These are phyloP conservation scores for Diprion similis DNA, from an alignment of 1,140 invertebrate genomes.

Conservation along the genomic window DNA sequence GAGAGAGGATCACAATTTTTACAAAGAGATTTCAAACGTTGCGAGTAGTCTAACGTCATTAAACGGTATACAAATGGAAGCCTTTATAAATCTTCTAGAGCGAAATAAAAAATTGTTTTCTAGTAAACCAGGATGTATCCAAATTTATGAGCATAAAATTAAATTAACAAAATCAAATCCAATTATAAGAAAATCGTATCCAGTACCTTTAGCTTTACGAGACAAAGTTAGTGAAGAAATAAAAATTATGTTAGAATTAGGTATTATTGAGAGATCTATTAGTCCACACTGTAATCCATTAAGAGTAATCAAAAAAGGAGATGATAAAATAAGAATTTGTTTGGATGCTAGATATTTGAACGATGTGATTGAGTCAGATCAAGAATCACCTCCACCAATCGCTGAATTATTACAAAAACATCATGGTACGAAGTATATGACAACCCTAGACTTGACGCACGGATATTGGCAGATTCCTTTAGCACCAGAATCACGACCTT, in stretches of 20 bases:
- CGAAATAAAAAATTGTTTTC: background rate
- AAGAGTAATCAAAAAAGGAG: too few relatives aligned
- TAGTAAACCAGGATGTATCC: background rate
- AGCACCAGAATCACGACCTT: conserved; percentile 31
- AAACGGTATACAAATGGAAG: background rate
- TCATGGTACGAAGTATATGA: conserved; percentile 32
- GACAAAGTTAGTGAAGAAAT: background rate
- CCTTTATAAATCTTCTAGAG: background rate
- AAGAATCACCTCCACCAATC: conserved; percentile 27
- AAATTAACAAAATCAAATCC: background rate
- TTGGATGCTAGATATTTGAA: too few relatives aligned
- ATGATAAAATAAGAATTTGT: too few relatives aligned
- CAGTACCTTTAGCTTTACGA: background rate
- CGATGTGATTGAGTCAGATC: too few relatives aligned
- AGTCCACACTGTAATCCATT: too few relatives aligned
- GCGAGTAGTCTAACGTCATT: background rate
- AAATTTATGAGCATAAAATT: background rate
- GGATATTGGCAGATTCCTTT: conserved; percentile 49
- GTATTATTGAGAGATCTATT: too few relatives aligned
- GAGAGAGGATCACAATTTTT: background rate
- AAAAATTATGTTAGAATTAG: too few relatives aligned
- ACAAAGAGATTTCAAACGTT: background rate
- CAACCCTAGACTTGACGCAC: conserved; percentile 40
- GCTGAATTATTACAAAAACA: conserved; percentile 41
- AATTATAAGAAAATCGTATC: background rate